Evolutionary conservation across 2,797 vertebrate species (phyloP).

Genomic region (Varecia variegata): DNA sequence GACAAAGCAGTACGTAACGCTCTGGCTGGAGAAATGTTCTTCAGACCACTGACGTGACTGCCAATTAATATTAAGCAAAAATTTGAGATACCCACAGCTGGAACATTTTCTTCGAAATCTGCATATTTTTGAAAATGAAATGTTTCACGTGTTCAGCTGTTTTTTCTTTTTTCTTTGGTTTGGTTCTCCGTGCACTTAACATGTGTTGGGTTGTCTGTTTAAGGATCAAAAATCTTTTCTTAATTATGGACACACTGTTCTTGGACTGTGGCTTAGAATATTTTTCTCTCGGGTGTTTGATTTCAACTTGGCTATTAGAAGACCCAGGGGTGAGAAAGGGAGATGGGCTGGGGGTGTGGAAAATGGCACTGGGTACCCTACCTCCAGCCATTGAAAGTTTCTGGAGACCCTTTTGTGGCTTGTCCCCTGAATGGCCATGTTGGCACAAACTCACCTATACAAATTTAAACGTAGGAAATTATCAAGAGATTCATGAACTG

Average conservation of each 20-base stretch:
- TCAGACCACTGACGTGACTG: not conserved
- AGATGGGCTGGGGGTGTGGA: not conserved
- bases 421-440: not conserved
- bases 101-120: not conserved
- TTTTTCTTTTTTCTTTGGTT: not conserved
- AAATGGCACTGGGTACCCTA: too few species aligned
- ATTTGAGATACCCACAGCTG: not conserved
- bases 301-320: not conserved
- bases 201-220: not conserved
- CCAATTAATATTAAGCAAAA: not conserved
- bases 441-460: not conserved
- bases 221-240: constrained; percentile 48
- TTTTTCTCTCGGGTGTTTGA: not conserved
- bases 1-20: not conserved
- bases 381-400: not conserved
- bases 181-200: not conserved
- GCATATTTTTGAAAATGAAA: not conserved
- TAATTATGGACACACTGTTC: constrained; percentile 7
- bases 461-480: not conserved
- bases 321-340: not conserved
- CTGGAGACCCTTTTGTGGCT: not conserved
- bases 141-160: not conserved
- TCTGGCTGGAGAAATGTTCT: not conserved
- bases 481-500: not conserved
- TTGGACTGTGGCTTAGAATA: not conserved